Percentiles rank a stretch among this genome's conserved stretches.
Evolutionary conservation across 2,797 vertebrate species (phyloP).

Genomic region (Catostomus latipinnis): DNA sequence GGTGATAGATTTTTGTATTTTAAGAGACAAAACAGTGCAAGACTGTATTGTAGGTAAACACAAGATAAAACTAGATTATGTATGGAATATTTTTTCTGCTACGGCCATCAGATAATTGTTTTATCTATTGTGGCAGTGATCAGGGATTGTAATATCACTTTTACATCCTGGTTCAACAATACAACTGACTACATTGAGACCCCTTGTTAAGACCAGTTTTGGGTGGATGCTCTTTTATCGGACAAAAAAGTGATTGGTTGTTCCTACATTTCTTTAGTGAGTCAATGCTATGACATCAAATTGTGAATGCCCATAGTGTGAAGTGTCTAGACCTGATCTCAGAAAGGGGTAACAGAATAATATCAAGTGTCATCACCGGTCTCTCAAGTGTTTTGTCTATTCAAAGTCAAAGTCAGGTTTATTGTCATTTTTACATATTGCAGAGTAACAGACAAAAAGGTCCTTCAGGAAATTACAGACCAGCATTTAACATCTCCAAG

Average conservation of each 20-base stretch:
- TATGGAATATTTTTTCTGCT: conserved; percentile 21
- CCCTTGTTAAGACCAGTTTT: conserved; percentile 21
- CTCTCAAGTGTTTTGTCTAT: no score
- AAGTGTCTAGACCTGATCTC: no score
- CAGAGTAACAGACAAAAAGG: no score
- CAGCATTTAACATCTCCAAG: no score
- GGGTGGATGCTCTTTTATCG: conserved; percentile 18
- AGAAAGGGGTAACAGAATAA: no score
- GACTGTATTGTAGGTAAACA: not conserved
- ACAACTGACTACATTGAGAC: conserved; percentile 2
- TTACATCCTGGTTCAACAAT: conserved; percentile 33
- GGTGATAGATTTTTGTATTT: conserved; percentile 24
- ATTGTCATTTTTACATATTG: no score
- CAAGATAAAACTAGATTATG: conserved; percentile 18
- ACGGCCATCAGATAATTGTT: not conserved
- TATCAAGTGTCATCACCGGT: no score
- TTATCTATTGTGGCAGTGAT: conserved; percentile 13
- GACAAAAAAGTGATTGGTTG: conserved; percentile 16
- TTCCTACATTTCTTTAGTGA: no score
- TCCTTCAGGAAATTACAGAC: no score
- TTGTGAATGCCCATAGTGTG: no score
- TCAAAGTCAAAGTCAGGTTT: no score
- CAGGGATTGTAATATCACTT: conserved; percentile 25
- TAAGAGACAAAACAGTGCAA: conserved; percentile 17
- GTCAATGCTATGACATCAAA: no score